phyloP scores from a whole-genome alignment of 2,888 invertebrate genomes.

The Leptinotarsa haldemani region DNA sequence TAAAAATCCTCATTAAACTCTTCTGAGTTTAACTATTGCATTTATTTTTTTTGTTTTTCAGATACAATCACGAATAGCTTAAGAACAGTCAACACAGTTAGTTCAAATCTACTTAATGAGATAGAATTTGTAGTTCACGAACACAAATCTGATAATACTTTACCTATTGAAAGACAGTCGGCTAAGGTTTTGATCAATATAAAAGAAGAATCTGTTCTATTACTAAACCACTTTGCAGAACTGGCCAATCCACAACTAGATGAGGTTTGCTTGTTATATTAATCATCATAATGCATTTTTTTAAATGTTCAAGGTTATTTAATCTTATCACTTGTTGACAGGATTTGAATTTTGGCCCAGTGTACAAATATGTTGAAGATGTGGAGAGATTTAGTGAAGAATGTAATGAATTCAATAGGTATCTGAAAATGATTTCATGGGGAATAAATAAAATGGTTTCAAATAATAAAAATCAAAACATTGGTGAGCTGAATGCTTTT shows the following conservation, averaged over 20 bases:
- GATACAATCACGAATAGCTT: neutral
- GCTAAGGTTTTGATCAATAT: neutral
- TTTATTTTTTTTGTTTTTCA: neutral
- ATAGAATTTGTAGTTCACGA: slow-evolving; percentile 3
- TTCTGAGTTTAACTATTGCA: neutral
- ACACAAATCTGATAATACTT: slow-evolving; percentile 4
- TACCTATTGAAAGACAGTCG: slow-evolving; percentile 11
- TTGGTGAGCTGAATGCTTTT: neutral
- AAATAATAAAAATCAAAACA: neutral
- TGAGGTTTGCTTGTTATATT: neutral
- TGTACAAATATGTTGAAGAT: slow-evolving; percentile 9
- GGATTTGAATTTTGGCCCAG: neutral
- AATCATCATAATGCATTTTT: neutral
- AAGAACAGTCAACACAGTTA: neutral
- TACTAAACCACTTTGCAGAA: slow-evolving; percentile 3
- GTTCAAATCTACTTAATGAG: slow-evolving; percentile 1
- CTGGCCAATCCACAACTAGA: neutral
- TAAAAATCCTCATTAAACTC: no score
- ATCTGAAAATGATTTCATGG: slow-evolving; percentile 8
- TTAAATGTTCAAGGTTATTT: neutral
- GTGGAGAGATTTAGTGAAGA: neutral
- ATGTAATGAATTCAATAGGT: slow-evolving; percentile 9
- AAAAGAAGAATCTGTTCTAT: neutral
- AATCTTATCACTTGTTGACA: neutral
- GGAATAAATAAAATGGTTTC: slow-evolving; percentile 3